phyloP scores from a whole-genome alignment of 92 coral and sea anemone species.

The Galaxea fascicularis region DNA sequence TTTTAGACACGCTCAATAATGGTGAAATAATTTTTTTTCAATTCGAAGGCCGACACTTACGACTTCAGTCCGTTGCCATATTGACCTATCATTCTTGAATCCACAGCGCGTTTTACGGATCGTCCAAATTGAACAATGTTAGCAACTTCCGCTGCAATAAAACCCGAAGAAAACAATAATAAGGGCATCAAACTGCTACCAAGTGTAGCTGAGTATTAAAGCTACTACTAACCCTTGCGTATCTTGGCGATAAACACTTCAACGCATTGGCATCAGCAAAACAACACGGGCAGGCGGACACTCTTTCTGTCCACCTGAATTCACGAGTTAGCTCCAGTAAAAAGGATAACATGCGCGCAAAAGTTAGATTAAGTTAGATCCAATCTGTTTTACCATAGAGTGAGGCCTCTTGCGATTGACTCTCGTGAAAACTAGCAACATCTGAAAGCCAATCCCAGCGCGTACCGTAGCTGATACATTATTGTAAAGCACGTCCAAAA shows the following conservation, averaged over 20 bases:
- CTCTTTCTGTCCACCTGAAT: no score
- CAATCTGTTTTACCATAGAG: no score
- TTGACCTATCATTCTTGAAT: constrained; percentile 95
- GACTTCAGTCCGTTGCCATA: constrained; percentile 97
- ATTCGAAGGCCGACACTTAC: constrained; percentile 60
- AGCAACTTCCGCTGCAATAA: constrained; percentile 82
- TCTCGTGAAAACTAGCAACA: no score
- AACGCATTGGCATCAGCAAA: no score
- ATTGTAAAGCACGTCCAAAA: neutral
- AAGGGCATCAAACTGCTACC: neutral
- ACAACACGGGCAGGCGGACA: no score
- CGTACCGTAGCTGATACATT: neutral
- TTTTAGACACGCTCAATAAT: neutral
- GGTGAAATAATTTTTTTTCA: neutral
- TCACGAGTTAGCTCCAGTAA: no score
- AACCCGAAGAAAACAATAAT: neutral
- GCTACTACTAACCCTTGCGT: neutral
- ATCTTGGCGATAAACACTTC: no score
- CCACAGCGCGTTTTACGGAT: constrained; percentile 88
- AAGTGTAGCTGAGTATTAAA: no score
- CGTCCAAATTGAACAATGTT: constrained; percentile 98
- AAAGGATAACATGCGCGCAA: no score
- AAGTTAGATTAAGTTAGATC: no score
- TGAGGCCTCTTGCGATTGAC: no score
- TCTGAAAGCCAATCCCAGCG: neutral